Base-by-base conservation (phyloP, 2,888 invertebrate species). In the Blastobasis lacticolella region DNA sequence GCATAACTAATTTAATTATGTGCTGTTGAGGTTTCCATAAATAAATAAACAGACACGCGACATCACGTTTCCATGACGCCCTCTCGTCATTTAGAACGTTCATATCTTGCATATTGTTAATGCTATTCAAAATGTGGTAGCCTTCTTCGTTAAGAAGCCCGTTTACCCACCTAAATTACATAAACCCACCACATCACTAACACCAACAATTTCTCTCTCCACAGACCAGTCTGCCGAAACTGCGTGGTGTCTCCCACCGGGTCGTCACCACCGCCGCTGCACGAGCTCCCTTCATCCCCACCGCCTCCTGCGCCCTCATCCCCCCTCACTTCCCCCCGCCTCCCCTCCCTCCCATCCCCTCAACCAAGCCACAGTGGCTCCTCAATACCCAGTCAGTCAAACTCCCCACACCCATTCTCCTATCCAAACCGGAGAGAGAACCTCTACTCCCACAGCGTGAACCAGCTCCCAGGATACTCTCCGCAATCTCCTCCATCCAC, bases 171-270 rank as follows among this genome's bases (percentile, higher is more conserved):
- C n/a, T n/a, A n/a, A n/a, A n/a, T n/a, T n/a, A 23, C 23, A 3
- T 23, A 23, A 23, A 23, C 23, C 23, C 23, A 44, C 23, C 23
- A 44, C 7, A 45, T 45, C 10, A 10, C 8, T 45, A 45, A 45
- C 8, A 42, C 8, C 4, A 37, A 10, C 37, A 23, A 38, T 49
- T 55, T 53, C 56, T 57, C 62, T 68, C 57, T 73, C 81, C 77
- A 64, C 91, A 95, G 95, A 75, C 94, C 95, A 65, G 93, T 95
- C 73, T 95, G 94, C 88, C 91, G 94, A 56, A 94, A 94, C 89
- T 95, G 94, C 90, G 93, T 94, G 80, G 87, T 90, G 40, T 87
- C 90, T 46, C 89, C 86, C 51, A 88, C 90, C 37, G 75, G 87
- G 0, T 84, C 87, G 5, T 81, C 86, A 1, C 83, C 86, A 0